phyloP scores from a whole-genome alignment of 2,113 vertebrate genomes.

The Anolis carolinensis region DNA sequence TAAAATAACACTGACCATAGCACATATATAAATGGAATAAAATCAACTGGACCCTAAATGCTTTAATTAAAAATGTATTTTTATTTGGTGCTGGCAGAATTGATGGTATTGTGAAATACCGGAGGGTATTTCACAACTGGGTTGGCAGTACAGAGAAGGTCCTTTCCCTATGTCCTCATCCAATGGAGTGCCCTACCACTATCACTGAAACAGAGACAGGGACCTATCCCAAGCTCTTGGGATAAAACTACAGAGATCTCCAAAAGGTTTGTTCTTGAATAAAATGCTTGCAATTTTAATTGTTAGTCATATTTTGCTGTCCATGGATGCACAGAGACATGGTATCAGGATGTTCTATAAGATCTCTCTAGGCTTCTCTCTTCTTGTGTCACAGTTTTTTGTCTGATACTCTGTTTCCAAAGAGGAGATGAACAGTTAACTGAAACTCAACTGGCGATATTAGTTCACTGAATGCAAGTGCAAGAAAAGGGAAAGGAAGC shows the following conservation, averaged over 20 bases:
- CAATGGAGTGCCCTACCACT: too few species aligned
- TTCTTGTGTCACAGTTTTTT: background rate
- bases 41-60: too few species aligned
- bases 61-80: too few species aligned
- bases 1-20: too few species aligned
- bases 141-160: too few species aligned
- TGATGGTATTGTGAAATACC: too few species aligned
- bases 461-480: slow-evolving; percentile 33
- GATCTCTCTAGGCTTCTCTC: background rate
- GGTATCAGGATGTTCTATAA: slow-evolving; percentile 5
- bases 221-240: too few species aligned
- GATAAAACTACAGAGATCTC: background rate
- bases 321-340: background rate
- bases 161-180: too few species aligned
- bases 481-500: background rate
- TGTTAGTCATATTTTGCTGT: background rate
- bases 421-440: background rate
- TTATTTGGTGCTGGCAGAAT: too few species aligned
- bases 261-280: background rate
- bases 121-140: too few species aligned
- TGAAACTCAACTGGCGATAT: background rate
- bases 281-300: background rate
- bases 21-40: too few species aligned
- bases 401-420: background rate
- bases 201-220: too few species aligned